Evolutionary conservation across 2,888 invertebrate genomes (phyloP), one percentile per base, ranked within the genome.

Genomic region (Dione vanillae): DNA sequence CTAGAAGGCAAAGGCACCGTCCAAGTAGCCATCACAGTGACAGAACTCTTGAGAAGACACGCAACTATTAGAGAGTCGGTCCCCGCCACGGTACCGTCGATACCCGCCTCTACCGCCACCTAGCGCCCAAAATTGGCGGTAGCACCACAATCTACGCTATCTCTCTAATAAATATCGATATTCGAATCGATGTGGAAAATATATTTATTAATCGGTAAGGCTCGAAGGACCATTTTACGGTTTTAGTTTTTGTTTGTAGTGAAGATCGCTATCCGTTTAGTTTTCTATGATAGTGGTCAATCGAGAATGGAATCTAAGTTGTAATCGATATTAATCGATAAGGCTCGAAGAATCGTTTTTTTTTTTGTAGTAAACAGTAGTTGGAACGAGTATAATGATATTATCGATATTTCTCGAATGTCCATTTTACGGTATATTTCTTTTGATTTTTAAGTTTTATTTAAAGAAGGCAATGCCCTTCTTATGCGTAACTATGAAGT

Each of bases 1-100:
- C 93, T 98, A 56, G 98, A 98, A 89, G 98, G 98, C 70, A 96
- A 97, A 84, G 97, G 97, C 0, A 95, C 97, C 14, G 96, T 97
- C 1, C 96, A 97, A 84, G 96, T 98, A 35, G 98, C 98, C 62
- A 96, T 97, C 75, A 98, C 98, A 0, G 98, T 98, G 27, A 95
- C 96, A 1, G 97, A 98, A 86, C 91, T 98, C 16, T 94, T 98
- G 65, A 94, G 96, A 74, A 94, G 97, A 10, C 90, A 90, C 66
- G 75, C 79, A 1, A 78, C 78, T 0, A 64, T 83, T 35, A 83
- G 70, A 71, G 45, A 80, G 70, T 74, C 70, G 43, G 19, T 69
- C 2, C 67, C 74, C 40, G 68, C 74, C 69, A 74, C 70, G 67
- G 77, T 70, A 20, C 75, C 70, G 70, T 45, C 75, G n/a, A 71